Percentiles rank a stretch among this genome's conserved stretches.
These are phyloP conservation scores for Orientallactaga bullata DNA, from an alignment of 2,113 vertebrate genomes.

Conservation along the genomic window DNA sequence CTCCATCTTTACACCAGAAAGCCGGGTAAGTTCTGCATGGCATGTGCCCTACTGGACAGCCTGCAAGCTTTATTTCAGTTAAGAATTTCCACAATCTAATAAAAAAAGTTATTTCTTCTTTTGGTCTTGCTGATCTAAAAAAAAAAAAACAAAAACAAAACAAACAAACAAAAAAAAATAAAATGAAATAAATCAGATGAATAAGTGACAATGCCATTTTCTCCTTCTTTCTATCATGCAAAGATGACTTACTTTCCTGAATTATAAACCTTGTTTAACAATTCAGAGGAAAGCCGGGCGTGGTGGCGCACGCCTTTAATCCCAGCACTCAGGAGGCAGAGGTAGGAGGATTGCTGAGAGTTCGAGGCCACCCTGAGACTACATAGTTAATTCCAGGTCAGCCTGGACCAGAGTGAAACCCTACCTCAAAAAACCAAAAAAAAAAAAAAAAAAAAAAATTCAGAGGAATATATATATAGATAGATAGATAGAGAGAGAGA, in stretches of 20 bases:
- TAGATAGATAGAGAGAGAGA: neutral
- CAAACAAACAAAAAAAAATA: too few species aligned
- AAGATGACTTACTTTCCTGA: slow-evolving; percentile 17
- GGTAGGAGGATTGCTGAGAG: too few species aligned
- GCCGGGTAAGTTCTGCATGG: neutral
- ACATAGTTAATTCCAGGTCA: too few species aligned
- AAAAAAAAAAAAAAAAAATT: too few species aligned
- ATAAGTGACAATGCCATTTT: slow-evolving; percentile 43
- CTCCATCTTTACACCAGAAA: slow-evolving; percentile 30
- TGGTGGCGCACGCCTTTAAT: too few species aligned
- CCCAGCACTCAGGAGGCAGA: too few species aligned
- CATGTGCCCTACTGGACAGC: neutral
- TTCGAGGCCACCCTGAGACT: too few species aligned
- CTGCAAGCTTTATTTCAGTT: neutral
- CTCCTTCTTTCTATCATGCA: neutral
- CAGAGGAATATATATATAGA: neutral
- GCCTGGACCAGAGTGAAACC: too few species aligned
- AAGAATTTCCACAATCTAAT: neutral
- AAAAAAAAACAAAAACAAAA: too few species aligned
- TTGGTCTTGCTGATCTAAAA: neutral
- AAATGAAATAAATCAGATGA: slow-evolving; percentile 17
- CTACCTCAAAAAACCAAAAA: too few species aligned
- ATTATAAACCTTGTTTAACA: slow-evolving; percentile 50
- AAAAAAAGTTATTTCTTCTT: neutral
- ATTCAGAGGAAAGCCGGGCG: slow-evolving; percentile 30